Conservation (phyloP, 2,113 vertebrate species). For the Calypte anna region DNA sequence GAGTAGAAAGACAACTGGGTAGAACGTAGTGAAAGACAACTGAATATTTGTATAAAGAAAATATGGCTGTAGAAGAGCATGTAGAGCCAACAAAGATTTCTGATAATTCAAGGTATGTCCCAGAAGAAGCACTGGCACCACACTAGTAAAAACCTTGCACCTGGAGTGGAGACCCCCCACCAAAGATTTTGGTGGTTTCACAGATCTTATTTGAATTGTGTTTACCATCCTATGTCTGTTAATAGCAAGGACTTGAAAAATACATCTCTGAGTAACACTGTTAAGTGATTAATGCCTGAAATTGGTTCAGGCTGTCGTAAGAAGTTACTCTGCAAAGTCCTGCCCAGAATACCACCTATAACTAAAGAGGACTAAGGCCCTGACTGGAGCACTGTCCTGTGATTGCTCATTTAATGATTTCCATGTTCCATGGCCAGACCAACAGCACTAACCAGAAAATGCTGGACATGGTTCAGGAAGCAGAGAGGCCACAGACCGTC, state of each 20-base stretch:
- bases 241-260: not conserved
- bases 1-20: not conserved
- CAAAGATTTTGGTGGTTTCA: not conserved
- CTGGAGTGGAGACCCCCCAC: not conserved
- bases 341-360: not conserved
- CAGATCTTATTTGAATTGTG: not conserved
- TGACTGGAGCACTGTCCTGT: not conserved
- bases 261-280: not conserved
- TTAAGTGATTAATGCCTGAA: not conserved
- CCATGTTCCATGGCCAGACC: accelerated
- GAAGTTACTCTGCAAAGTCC: not conserved
- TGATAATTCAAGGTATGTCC: not conserved
- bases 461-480: not conserved
- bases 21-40: not conserved
- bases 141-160: not conserved
- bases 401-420: not conserved
- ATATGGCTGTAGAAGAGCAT: not conserved
- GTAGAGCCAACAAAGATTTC: not conserved
- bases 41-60: not conserved
- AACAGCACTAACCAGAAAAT: not conserved
- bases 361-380: not conserved
- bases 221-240: not conserved
- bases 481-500: not conserved
- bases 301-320: not conserved
- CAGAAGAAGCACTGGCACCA: not conserved